Conservation (phyloP, 2,113 vertebrate genomes). For the Microcebus lehilahytsara region DNA sequence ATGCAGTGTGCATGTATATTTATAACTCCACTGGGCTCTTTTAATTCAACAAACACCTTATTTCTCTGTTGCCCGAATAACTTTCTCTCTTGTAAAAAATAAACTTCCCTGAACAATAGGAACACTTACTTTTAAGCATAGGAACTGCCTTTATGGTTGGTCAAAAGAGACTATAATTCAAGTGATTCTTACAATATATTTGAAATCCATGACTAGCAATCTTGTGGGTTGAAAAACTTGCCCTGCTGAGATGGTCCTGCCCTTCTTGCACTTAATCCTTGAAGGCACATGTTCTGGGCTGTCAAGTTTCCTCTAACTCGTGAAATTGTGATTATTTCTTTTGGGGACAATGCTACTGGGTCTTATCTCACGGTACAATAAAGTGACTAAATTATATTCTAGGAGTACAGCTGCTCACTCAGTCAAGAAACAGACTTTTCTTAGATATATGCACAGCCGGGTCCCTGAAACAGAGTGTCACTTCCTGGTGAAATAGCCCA, state of each 20-base stretch:
- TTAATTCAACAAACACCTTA: conserved; percentile 63
- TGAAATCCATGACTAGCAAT: neutral
- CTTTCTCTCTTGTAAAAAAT: conserved; percentile 55
- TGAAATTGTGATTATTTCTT: conserved; percentile 40
- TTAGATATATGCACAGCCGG: neutral
- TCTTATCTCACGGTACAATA: neutral
- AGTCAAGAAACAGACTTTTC: conserved; percentile 10
- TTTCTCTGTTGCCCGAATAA: conserved; percentile 51
- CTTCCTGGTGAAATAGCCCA: neutral
- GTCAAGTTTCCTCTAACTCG: conserved; percentile 19
- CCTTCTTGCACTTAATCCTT: neutral
- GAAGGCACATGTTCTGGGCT: neutral
- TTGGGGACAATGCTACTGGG: neutral
- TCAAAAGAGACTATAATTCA: conserved; percentile 55
- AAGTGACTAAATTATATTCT: conserved; percentile 15
- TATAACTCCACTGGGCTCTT: conserved; percentile 62
- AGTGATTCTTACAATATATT: neutral
- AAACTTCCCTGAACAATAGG: conserved; percentile 57
- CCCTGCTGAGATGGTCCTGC: neutral
- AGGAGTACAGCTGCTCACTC: neutral
- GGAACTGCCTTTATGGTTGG: neutral
- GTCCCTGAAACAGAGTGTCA: neutral
- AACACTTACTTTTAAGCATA: conserved; percentile 51
- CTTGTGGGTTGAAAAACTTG: neutral
- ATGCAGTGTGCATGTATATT: conserved; percentile 55